Evolutionary conservation across 2,113 vertebrate genomes (phyloP).

Genomic region (Saguinus midas): DNA sequence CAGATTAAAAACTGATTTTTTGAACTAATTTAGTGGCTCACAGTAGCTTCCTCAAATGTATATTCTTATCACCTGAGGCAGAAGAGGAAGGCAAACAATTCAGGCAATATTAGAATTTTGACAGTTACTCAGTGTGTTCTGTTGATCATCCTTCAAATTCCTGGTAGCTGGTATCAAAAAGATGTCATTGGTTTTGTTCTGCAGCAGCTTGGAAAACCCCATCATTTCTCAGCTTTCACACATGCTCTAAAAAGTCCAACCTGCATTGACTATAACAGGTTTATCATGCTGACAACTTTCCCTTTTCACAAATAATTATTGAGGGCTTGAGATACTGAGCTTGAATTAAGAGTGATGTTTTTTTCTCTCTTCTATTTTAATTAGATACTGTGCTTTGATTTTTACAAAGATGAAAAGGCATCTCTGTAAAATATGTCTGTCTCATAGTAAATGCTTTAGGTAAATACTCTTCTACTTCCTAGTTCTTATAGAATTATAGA

Average conservation of each 20-base stretch:
- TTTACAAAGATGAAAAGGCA: background rate
- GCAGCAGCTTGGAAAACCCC: slow-evolving; percentile 59
- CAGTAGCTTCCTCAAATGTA: background rate
- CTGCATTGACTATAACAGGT: background rate
- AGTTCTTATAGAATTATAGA: background rate
- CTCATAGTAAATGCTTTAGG: background rate
- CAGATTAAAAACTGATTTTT: background rate
- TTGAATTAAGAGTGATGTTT: background rate
- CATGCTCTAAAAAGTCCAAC: background rate
- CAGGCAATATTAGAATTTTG: background rate
- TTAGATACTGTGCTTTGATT: background rate
- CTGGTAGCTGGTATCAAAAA: background rate
- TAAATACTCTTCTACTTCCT: background rate
- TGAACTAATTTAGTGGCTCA: background rate
- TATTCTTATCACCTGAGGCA: background rate
- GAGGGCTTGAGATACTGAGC: background rate
- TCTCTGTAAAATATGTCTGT: background rate
- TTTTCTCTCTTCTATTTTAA: slow-evolving; percentile 14
- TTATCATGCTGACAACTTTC: slow-evolving; percentile 37
- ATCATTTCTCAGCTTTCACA: slow-evolving; percentile 28
- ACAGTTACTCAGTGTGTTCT: background rate
- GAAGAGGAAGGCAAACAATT: background rate
- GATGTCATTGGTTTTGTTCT: slow-evolving; percentile 5
- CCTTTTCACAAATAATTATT: slow-evolving; percentile 43
- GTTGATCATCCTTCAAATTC: background rate